Percentiles rank a stretch among this genome's conserved stretches.
Conservation (phyloP, 2,113 vertebrate species). For the Meleagris gallopavo region DNA sequence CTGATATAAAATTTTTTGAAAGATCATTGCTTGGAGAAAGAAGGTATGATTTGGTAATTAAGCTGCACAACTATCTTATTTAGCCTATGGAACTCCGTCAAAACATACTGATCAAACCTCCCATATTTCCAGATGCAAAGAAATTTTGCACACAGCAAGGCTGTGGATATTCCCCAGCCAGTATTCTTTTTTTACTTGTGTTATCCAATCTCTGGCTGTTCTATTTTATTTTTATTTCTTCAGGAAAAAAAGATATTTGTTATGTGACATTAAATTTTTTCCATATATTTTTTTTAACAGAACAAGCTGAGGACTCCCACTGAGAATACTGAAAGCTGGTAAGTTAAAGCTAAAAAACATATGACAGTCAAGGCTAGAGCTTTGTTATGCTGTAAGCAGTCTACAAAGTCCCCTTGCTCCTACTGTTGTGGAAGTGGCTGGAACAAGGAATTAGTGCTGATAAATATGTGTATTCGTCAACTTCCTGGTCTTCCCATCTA, state of each 20-base stretch:
- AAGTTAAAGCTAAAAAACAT: neutral
- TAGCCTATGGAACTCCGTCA: neutral
- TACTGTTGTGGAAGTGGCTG: neutral
- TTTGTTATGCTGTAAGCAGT: neutral
- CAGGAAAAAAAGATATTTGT: neutral
- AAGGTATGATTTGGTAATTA: neutral
- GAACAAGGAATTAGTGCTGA: neutral
- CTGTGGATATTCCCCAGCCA: neutral
- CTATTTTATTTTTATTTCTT: neutral
- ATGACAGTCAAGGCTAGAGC: neutral
- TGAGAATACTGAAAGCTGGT: neutral
- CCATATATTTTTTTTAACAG: no score
- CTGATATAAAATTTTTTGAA: neutral
- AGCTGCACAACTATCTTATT: slow-evolving; percentile 2
- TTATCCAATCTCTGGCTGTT: neutral
- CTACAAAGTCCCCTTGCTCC: neutral
- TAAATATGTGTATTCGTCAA: neutral
- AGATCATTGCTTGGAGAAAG: slow-evolving; percentile 1
- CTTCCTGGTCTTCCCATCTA: neutral
- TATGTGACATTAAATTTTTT: neutral
- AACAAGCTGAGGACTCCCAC: neutral
- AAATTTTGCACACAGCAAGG: slow-evolving; percentile 12
- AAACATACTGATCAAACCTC: neutral
- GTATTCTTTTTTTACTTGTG: neutral
- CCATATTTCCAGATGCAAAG: neutral